These are phyloP conservation scores for Notolepis coatsorum DNA, from an alignment of 2,797 vertebrate species.

Conservation along the genomic window DNA sequence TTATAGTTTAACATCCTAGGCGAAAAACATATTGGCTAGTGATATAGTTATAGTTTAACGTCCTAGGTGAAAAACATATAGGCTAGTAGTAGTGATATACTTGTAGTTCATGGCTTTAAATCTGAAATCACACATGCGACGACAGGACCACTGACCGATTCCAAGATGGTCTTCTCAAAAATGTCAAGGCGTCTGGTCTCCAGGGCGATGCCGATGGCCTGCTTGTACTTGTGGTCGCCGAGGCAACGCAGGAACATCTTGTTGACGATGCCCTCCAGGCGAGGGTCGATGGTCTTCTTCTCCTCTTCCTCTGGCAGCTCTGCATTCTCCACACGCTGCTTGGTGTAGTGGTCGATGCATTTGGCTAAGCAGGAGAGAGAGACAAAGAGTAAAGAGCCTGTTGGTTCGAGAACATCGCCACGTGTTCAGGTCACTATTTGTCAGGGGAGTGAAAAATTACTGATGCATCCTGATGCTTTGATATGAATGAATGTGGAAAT, in stretches of 20 bases:
- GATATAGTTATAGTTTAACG: too few species aligned
- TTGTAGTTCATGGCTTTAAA: too few species aligned
- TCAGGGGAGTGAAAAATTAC: too few species aligned
- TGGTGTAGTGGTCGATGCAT: constrained; percentile 99
- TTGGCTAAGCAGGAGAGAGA: constrained; percentile 87
- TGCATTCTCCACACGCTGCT: constrained; percentile 96
- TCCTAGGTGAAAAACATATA: too few species aligned
- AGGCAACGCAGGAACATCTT: constrained; percentile 99
- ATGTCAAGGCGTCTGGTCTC: constrained; percentile 95
- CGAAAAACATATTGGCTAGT: too few species aligned
- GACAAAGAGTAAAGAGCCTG: too few species aligned
- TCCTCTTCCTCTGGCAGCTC: constrained; percentile 94
- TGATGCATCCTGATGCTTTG: too few species aligned
- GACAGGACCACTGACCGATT: constrained; percentile 83
- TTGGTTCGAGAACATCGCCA: too few species aligned
- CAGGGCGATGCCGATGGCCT: constrained; percentile 96
- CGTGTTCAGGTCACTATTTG: too few species aligned
- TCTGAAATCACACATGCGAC: background rate
- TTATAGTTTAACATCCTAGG: too few species aligned
- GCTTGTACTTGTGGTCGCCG: constrained; percentile 98
- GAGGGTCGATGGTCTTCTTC: constrained; percentile 93
- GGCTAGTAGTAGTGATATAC: too few species aligned
- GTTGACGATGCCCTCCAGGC: constrained; percentile 97
- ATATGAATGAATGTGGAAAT: too few species aligned
- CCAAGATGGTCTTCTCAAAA: constrained; percentile 97